A percentile compares a stretch with the other conserved stretches of the same genome.
These are phyloP conservation scores for cat (Felis catus) DNA, from an alignment of 2,113 vertebrate species.

Conservation along the genomic window F.catus_Fca126_mat1.0 CM031420.1:55480001-55480500, in stretches of 20 bases:
- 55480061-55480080: not conserved
- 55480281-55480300: no score
- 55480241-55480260: not conserved
- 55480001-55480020: not conserved
- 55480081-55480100: not conserved
- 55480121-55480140: constrained; percentile 26
- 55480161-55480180: not conserved
- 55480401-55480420: no score
- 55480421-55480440: no score
- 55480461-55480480: no score
- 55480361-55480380: no score
- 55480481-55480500: no score
- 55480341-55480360: no score
- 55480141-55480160: not conserved
- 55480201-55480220: constrained; percentile 21
- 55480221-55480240: constrained; percentile 19
- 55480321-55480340: no score
- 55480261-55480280: no score
- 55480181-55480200: constrained; percentile 20
- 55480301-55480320: no score
- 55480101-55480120: not conserved
- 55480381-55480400: no score
- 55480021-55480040: constrained; percentile 42
- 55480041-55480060: constrained; percentile 1
- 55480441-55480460: no score